phyloP scores from a whole-genome alignment of 2,113 vertebrate genomes.

The Cyrtonyx montezumae region DNA sequence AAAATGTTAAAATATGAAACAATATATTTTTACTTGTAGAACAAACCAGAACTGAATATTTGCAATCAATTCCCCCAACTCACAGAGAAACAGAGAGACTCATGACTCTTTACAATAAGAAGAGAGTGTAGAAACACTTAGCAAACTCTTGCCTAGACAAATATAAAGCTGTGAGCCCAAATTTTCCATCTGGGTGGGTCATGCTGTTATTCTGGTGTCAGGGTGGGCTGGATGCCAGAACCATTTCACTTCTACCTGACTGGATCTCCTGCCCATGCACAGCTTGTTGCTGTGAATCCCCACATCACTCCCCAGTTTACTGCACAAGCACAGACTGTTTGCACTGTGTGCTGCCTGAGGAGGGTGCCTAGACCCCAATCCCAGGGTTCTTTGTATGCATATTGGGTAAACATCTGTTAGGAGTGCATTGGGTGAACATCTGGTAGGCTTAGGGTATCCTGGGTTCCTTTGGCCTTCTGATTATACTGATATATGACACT shows the following conservation, averaged over 20 bases:
- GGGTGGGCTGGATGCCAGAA: background rate
- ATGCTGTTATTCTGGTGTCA: background rate
- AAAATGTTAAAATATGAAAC: background rate
- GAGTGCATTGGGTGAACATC: background rate
- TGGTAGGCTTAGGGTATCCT: background rate
- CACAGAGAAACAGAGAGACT: background rate
- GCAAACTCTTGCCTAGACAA: slow-evolving; percentile 20
- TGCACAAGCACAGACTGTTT: background rate
- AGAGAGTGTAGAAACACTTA: slow-evolving; percentile 35
- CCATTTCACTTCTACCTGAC: background rate
- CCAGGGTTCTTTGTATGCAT: background rate
- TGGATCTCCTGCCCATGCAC: background rate
- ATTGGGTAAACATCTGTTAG: background rate
- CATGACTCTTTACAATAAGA: background rate
- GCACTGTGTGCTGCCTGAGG: background rate
- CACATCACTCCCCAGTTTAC: rapidly evolving
- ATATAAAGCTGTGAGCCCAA: background rate
- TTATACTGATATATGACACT: rapidly evolving
- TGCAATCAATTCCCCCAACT: slow-evolving; percentile 4
- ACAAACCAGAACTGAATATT: slow-evolving; percentile 1
- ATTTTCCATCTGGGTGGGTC: background rate
- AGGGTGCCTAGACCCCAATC: rapidly evolving
- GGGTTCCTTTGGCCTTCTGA: background rate
- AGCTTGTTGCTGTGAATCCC: background rate
- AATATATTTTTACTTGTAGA: background rate